Evolutionary conservation across 2,113 vertebrate species (phyloP).

Genomic region (Corythoichthys haematopterus): DNA sequence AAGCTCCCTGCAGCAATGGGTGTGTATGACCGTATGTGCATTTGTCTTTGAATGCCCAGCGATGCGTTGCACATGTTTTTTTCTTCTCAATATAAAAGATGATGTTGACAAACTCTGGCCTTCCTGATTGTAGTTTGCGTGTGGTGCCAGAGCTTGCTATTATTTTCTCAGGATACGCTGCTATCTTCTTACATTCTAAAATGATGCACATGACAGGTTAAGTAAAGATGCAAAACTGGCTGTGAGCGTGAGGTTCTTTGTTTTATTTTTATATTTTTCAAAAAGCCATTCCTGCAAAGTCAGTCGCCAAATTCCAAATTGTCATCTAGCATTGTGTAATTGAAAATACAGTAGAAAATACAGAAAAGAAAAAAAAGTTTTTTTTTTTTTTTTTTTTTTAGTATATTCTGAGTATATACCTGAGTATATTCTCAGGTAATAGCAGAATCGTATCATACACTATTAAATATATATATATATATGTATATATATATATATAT

Average conservation of each 20-base stretch:
- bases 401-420: too few relatives aligned
- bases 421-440: too few relatives aligned
- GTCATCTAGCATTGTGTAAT: background rate
- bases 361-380: background rate
- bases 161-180: background rate
- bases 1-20: slow-evolving; percentile 47
- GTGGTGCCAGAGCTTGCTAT: too few relatives aligned
- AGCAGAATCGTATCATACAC: too few relatives aligned
- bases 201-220: background rate
- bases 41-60: slow-evolving; percentile 22
- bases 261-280: background rate
- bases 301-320: background rate
- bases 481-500: too few relatives aligned
- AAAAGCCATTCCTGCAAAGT: background rate
- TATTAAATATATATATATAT: too few relatives aligned
- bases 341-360: background rate
- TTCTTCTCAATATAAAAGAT: slow-evolving; percentile 47
- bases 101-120: slow-evolving; percentile 10
- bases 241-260: background rate
- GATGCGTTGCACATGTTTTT: slow-evolving; percentile 33
- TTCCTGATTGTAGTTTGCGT: background rate
- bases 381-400: too few relatives aligned
- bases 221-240: background rate
- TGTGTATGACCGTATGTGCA: slow-evolving; percentile 10
- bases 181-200: background rate